phyloP scores from a whole-genome alignment of 2,888 invertebrate species.

The Elegia similella region DNA sequence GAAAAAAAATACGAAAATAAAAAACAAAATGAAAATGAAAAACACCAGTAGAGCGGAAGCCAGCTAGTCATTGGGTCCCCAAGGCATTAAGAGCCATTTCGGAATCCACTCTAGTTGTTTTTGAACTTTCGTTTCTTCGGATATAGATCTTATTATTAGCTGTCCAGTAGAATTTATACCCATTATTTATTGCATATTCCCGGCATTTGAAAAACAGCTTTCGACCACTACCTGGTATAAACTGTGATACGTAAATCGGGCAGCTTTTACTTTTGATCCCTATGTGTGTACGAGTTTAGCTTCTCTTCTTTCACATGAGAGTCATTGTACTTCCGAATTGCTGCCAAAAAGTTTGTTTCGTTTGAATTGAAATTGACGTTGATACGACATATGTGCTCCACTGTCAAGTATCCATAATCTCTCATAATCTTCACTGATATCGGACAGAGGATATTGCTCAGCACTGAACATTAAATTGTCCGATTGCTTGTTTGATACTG shows the following conservation, averaged over 20 bases:
- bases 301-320: background rate
- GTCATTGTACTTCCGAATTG: background rate
- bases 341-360: background rate
- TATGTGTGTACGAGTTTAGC: background rate
- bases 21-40: no score
- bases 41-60: no score
- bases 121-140: background rate
- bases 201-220: conserved; percentile 1
- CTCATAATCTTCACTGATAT: no score
- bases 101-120: background rate
- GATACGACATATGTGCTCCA: no score
- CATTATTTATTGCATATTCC: background rate
- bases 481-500: no score
- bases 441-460: no score
- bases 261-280: background rate
- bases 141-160: background rate
- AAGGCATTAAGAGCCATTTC: background rate
- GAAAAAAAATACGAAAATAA: no score
- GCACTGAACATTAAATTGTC: no score
- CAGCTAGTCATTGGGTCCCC: background rate
- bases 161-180: background rate
- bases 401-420: no score
- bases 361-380: no score
- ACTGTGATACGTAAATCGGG: background rate
- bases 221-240: no score